Conservation (phyloP, 35 echinoderm and acorn worm genomes). For the Apostichopus japonicus region DNA sequence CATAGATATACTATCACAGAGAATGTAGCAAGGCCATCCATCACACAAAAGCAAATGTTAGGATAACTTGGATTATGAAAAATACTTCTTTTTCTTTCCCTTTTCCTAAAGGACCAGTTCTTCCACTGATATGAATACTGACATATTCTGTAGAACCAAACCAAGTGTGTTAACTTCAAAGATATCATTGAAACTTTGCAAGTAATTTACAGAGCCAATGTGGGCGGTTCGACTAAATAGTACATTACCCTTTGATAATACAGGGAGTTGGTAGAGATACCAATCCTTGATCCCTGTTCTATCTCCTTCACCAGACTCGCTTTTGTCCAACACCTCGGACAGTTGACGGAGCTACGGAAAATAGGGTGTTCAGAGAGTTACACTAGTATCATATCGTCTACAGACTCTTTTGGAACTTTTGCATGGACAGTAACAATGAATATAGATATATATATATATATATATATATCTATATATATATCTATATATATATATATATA, state of each 20-base stretch:
- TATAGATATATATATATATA: too few relatives aligned
- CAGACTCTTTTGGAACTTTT: not conserved
- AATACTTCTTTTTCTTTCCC: too few relatives aligned
- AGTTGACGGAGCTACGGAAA: conserved; percentile 30
- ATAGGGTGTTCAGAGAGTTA: conserved; percentile 9
- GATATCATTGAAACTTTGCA: not conserved
- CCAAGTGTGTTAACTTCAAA: not conserved
- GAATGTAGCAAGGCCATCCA: too few relatives aligned
- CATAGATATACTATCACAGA: too few relatives aligned
- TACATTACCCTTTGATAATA: conserved; percentile 40
- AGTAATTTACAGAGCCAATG: not conserved
- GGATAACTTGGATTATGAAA: too few relatives aligned
- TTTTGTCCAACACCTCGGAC: not conserved
- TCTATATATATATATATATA: too few relatives aligned
- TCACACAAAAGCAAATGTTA: too few relatives aligned
- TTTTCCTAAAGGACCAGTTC: too few relatives aligned
- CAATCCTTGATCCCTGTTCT: conserved; percentile 2
- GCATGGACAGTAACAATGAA: not conserved
- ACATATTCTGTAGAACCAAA: not conserved
- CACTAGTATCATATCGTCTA: not conserved
- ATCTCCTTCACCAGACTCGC: not conserved
- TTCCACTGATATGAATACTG: too few relatives aligned
- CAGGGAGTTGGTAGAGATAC: conserved; percentile 13
- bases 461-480: too few relatives aligned
- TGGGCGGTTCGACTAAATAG: not conserved